A percentile compares a stretch with the other conserved stretches of the same genome.
Conservation (phyloP, 2,888 invertebrate species). For the Athalia cordata region DNA sequence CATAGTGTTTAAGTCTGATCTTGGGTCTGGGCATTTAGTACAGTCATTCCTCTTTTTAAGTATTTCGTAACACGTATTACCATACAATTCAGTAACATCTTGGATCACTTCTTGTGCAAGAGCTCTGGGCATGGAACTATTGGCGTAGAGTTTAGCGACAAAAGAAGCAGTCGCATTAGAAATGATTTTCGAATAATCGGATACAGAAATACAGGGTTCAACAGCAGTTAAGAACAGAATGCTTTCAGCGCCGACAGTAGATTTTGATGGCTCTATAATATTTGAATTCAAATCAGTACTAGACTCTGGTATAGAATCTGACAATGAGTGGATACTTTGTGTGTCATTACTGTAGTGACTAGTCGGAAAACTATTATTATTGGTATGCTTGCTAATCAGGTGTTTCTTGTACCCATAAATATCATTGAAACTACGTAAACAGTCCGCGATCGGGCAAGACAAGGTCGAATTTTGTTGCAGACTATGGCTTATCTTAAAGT, state of each 20-base stretch:
- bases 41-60: conserved; percentile 23
- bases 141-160: conserved; percentile 43
- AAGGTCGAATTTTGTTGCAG: conserved; percentile 35
- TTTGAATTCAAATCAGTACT: conserved; percentile 17
- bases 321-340: background rate
- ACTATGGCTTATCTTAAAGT: conserved; percentile 45
- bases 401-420: conserved; percentile 47
- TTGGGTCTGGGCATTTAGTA: conserved; percentile 38
- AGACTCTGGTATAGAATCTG: conserved; percentile 19
- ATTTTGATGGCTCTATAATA: background rate
- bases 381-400: conserved; percentile 45
- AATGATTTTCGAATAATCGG: conserved; percentile 36
- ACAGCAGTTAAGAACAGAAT: conserved; percentile 4
- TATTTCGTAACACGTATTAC: conserved; percentile 14
- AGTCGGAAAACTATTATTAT: conserved; percentile 16
- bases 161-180: conserved; percentile 35
- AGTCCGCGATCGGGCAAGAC: conserved; percentile 47
- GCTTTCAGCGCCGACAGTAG: background rate
- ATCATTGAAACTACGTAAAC: conserved; percentile 48
- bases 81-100: conserved; percentile 44
- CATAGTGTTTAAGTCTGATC: conserved; percentile 38
- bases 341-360: conserved; percentile 14
- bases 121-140: conserved; percentile 43
- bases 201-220: conserved; percentile 28
- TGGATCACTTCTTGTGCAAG: conserved; percentile 45